phyloP scores from a whole-genome alignment of 1,140 invertebrate genomes.

The Danaus plexippus region DNA sequence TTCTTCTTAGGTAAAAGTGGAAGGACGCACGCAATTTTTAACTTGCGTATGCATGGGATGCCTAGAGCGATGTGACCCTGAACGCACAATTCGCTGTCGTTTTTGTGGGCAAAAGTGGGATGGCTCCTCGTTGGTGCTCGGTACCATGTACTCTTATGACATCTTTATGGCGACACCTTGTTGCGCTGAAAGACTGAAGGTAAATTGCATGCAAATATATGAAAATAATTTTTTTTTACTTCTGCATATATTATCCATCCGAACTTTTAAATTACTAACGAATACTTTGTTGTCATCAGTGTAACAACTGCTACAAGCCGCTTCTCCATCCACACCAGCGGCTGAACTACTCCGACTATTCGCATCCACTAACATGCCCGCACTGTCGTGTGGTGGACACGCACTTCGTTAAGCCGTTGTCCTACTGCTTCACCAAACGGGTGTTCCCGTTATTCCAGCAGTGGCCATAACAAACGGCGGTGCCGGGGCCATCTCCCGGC shows the following conservation, averaged over 20 bases:
- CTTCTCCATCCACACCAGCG: slow-evolving; percentile 89
- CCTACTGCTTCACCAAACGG: slow-evolving; percentile 84
- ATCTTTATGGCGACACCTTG: slow-evolving; percentile 97
- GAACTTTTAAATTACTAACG: not conserved
- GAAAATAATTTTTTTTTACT: not conserved
- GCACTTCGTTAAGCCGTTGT: slow-evolving; percentile 93
- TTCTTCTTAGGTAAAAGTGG: slow-evolving; percentile 83
- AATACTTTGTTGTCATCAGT: slow-evolving; percentile 72
- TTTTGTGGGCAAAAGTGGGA: slow-evolving; percentile 92
- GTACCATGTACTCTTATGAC: slow-evolving; percentile 98
- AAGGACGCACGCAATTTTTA: slow-evolving; percentile 89
- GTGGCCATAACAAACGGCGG: slow-evolving; percentile 88
- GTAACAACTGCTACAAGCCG: slow-evolving; percentile 90
- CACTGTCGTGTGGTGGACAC: slow-evolving; percentile 91
- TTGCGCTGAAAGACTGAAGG: slow-evolving; percentile 92
- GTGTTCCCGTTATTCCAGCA: slow-evolving; percentile 77
- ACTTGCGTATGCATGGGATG: slow-evolving; percentile 95
- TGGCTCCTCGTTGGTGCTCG: slow-evolving; percentile 91
- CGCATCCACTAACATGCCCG: slow-evolving; percentile 90
- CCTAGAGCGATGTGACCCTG: slow-evolving; percentile 84
- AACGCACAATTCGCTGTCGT: slow-evolving; percentile 80
- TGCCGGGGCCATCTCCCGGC: slow-evolving; percentile 72
- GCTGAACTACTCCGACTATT: slow-evolving; percentile 95
- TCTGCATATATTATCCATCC: not conserved
- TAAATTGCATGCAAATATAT: slow-evolving; percentile 54